Conservation (phyloP, 2,888 invertebrate species). For the Labia minor region DNA sequence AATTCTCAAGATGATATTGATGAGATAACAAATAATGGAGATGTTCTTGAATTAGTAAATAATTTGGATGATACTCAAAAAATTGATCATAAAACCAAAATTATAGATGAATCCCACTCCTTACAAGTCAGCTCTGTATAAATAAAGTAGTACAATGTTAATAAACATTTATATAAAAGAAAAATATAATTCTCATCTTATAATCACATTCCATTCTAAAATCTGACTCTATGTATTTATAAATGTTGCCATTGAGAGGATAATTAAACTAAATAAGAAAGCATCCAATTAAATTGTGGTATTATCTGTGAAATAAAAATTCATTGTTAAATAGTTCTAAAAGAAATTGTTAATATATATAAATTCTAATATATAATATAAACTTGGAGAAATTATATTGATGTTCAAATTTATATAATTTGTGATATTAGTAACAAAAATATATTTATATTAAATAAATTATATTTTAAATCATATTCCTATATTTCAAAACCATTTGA, state of each 20-base stretch:
- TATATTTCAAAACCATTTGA: no score
- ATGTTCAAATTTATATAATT: background rate
- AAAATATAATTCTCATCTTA: no score
- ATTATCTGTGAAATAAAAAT: no score
- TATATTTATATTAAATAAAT: background rate
- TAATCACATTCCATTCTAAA: no score
- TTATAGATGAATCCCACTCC: slow-evolving; percentile 35
- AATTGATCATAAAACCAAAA: slow-evolving; percentile 14
- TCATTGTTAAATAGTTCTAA: no score
- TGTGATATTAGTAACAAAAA: background rate
- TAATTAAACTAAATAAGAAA: no score
- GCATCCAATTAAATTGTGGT: no score
- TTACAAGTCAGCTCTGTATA: slow-evolving; percentile 53
- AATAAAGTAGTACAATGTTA: slow-evolving; percentile 24
- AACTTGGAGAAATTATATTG: background rate
- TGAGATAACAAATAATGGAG: background rate
- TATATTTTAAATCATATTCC: no score
- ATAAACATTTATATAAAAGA: background rate
- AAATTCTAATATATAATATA: slow-evolving; percentile 2
- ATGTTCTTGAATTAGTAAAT: slow-evolving; percentile 14
- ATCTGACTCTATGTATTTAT: no score
- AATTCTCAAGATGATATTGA: background rate
- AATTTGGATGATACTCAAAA: background rate
- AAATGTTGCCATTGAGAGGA: no score
- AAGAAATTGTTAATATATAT: background rate